Evolutionary conservation across 2,888 invertebrate genomes (phyloP).

Genomic region (Lingula anatina): DNA sequence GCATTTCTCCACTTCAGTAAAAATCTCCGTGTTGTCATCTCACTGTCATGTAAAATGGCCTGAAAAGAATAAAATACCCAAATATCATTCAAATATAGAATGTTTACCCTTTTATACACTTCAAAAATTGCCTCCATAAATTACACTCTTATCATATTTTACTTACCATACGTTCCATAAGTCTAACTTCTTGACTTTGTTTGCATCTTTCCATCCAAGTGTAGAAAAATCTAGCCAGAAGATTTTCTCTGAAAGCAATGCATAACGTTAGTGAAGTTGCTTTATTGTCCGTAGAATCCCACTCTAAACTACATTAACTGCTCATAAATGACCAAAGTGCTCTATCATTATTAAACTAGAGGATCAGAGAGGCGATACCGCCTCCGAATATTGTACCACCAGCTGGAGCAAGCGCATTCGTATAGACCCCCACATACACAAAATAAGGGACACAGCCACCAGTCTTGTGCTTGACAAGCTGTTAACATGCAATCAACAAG

Average conservation of each 20-base stretch:
- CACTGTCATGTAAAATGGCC: conserved; percentile 39
- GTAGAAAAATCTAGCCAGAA: conserved; percentile 27
- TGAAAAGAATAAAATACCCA: conserved; percentile 9
- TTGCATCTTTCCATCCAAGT: conserved; percentile 25
- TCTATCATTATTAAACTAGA: too few relatives aligned
- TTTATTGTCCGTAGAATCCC: too few relatives aligned
- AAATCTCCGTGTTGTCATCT: conserved; percentile 15
- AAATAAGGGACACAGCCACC: too few relatives aligned
- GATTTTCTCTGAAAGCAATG: conserved; percentile 29
- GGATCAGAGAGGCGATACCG: too few relatives aligned
- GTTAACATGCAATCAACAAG: too few relatives aligned
- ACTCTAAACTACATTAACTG: too few relatives aligned
- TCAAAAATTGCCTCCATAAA: not conserved
- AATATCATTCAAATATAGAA: not conserved
- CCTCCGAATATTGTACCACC: conserved; percentile 28
- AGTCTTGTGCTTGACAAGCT: too few relatives aligned
- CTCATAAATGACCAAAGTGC: too few relatives aligned
- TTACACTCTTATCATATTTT: not conserved
- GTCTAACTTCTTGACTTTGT: conserved; percentile 28
- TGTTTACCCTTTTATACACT: too few relatives aligned
- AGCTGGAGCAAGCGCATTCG: conserved; percentile 30
- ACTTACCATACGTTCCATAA: conserved; percentile 39
- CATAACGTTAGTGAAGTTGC: too few relatives aligned
- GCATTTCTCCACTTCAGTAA: conserved; percentile 27
- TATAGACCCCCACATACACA: conserved; percentile 28